Evolutionary conservation across 35 echinoderm and acorn worm genomes (phyloP).

Genomic region (Heliocidaris erythrogramma): DNA sequence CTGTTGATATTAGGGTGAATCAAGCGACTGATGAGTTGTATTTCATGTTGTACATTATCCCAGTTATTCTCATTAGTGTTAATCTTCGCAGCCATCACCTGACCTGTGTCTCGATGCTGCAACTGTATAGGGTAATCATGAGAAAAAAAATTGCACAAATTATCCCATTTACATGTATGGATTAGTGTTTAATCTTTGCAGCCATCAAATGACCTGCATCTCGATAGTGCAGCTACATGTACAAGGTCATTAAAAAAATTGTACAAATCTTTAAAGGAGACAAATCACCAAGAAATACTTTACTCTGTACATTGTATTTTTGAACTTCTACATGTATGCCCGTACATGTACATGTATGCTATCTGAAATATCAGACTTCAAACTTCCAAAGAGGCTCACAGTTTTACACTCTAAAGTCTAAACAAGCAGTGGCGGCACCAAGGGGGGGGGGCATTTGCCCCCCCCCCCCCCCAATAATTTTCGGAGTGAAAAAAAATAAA

Average conservation of each 20-base stretch:
- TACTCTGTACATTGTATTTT: background rate
- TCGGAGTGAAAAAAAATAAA: too few relatives aligned
- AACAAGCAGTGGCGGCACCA: too few relatives aligned
- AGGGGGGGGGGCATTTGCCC: too few relatives aligned
- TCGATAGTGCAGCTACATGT: background rate
- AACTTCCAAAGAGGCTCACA: background rate
- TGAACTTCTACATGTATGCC: background rate
- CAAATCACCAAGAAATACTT: background rate
- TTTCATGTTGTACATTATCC: conserved; percentile 44
- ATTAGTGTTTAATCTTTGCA: background rate
- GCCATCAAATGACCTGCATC: background rate
- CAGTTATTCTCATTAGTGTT: conserved; percentile 35
- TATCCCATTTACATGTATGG: background rate
- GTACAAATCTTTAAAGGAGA: too few relatives aligned
- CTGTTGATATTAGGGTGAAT: conserved; percentile 15
- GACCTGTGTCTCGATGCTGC: background rate
- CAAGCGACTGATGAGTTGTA: conserved; percentile 31
- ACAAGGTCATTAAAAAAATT: background rate
- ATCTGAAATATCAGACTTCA: background rate
- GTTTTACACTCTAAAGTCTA: background rate
- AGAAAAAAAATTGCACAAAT: background rate
- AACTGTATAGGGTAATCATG: background rate
- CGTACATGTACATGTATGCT: too few relatives aligned
- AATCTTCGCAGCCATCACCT: conserved; percentile 40
- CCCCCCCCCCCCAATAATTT: too few relatives aligned